Evolutionary conservation across 2,797 vertebrate genomes (phyloP).

Genomic region (Leptoclinus maculatus): DNA sequence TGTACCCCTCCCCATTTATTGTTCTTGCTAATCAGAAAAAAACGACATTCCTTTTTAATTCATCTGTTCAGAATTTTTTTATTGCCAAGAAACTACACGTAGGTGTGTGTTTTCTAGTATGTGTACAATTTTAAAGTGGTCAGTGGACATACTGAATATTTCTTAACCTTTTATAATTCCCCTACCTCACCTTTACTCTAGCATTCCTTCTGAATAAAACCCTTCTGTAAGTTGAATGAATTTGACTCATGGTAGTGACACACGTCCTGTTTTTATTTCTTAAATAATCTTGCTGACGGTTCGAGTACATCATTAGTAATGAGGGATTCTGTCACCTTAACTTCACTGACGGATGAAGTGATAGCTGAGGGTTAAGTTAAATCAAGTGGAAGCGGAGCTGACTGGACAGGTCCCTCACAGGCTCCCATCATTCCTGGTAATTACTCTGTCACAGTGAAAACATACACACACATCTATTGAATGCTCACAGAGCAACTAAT

Average conservation of each 20-base stretch:
- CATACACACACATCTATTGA: background rate
- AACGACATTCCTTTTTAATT: constrained; percentile 28
- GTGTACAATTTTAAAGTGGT: constrained; percentile 13
- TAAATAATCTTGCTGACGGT: background rate
- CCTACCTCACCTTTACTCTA: constrained; percentile 19
- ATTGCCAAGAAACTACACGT: background rate
- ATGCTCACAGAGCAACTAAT: background rate
- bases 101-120: constrained; percentile 12
- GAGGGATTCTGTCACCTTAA: background rate
- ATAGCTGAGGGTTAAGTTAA: constrained; percentile 23
- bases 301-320: background rate
- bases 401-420: constrained; percentile 31
- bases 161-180: constrained; percentile 37
- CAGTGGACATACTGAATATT: constrained; percentile 12
- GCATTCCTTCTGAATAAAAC: constrained; percentile 56
- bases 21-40: background rate
- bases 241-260: too few species aligned
- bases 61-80: background rate
- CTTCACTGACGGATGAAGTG: constrained; percentile 20
- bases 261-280: background rate
- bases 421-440: constrained; percentile 37
- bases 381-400: constrained; percentile 22
- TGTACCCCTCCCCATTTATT: background rate
- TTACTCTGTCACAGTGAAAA: constrained; percentile 35
- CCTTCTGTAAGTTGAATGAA: background rate